Evolutionary conservation across 2,797 vertebrate genomes (phyloP).

Genomic region (Antennarius maculatus): DNA sequence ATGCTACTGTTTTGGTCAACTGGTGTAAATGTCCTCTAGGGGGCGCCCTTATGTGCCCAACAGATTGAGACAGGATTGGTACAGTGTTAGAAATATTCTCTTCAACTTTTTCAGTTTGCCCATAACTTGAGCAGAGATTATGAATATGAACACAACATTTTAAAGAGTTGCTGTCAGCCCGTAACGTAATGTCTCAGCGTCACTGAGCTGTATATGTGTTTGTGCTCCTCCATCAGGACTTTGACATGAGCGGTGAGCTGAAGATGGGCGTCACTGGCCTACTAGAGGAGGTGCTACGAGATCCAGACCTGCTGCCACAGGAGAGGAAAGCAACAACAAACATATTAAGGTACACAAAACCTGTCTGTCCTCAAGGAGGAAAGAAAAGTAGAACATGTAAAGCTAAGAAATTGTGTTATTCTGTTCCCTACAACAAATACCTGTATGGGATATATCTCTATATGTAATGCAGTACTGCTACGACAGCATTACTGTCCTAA

Average conservation of each 20-base stretch:
- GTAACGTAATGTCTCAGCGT: background rate
- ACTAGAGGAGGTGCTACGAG: slow-evolving; percentile 92
- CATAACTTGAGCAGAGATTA: background rate
- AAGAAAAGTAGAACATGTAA: no score
- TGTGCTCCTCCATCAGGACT: slow-evolving; percentile 84
- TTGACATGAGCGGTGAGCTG: slow-evolving; percentile 91
- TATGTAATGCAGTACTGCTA: no score
- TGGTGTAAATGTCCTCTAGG: slow-evolving; percentile 13
- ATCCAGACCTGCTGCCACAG: slow-evolving; percentile 93
- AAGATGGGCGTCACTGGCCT: slow-evolving; percentile 90
- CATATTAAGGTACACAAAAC: slow-evolving; percentile 86
- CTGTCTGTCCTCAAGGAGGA: no score
- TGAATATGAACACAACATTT: no score
- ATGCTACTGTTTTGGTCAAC: background rate
- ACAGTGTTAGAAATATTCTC: background rate
- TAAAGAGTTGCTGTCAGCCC: no score
- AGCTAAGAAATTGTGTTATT: no score
- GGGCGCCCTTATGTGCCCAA: background rate
- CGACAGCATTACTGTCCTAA: no score
- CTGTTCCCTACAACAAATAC: no score
- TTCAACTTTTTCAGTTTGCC: background rate
- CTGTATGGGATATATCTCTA: no score
- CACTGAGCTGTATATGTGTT: background rate
- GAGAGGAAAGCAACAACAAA: slow-evolving; percentile 95
- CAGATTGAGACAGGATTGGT: background rate